Evolutionary conservation across 2,113 vertebrate genomes (phyloP), one percentile per base, ranked within the genome.

Genomic region (Bubo blakistoni): DNA sequence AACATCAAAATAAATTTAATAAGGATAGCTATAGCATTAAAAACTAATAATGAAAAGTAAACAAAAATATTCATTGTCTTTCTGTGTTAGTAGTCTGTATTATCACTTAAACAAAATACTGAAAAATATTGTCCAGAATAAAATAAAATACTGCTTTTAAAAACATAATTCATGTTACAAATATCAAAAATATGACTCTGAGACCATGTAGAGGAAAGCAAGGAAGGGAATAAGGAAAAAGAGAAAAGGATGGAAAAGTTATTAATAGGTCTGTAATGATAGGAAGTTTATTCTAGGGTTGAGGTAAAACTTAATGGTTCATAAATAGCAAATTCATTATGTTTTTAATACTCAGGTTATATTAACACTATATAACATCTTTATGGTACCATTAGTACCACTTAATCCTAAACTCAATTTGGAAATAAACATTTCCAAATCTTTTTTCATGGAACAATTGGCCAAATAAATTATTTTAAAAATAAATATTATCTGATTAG

Each of bases 291-390:
- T 97, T 97, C 96, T 90, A 84, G 96, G 96, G 77, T 90, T 92
- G 97, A 98, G 93, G 96, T 92, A 98, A 97, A 98, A 96, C 94
- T 97, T 98, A 98, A 98, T 97, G 98, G 97, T 95, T 98, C 98
- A 96, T 98, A 98, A 98, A 98, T 97, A 98, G 97, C 95, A 94
- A 97, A 97, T 98, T 97, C 97, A 98, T 98, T 98, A 97, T 97
- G 94, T 96, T 98, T 98, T 98, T 98, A 98, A 98, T 98, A 96
- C 94, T 97, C 81, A 47, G 91, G 80, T 98, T 98, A 98, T 97
- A 97, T 98, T 97, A 98, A 96, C 72, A 93, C 96, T 97, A 95
- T 98, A 98, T 98, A 98, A 97, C 95, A 98, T 97, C 97, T 98
- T 98, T 98, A 98, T 97, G 81, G 91, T 95, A 88, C 95, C 96